Evolutionary conservation across 1,140 invertebrate genomes (phyloP).

Genomic region (Varroa destructor): DNA sequence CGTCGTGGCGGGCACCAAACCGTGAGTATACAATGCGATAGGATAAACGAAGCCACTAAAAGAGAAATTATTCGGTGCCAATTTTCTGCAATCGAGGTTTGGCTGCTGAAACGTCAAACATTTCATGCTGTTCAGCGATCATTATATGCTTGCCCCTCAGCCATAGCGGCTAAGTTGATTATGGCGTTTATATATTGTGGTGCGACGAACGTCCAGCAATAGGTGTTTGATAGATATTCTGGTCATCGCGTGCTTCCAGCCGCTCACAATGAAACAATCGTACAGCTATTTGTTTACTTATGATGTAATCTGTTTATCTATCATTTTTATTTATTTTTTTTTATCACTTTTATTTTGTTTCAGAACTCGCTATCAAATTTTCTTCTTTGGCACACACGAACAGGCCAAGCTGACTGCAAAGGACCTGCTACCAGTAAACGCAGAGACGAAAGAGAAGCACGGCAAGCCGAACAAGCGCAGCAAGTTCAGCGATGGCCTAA

Average conservation of each 20-base stretch:
- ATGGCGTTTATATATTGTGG: too few species aligned
- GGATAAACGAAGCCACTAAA: background rate
- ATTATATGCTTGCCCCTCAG: too few species aligned
- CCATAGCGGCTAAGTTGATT: too few species aligned
- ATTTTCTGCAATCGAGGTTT: too few species aligned
- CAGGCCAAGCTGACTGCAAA: constrained; percentile 46
- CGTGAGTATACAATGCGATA: background rate
- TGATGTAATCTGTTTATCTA: constrained; percentile 36
- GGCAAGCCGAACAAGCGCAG: constrained; percentile 50
- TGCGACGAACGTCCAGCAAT: too few species aligned
- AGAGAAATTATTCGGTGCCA: too few species aligned
- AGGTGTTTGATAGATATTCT: too few species aligned
- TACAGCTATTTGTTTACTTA: constrained; percentile 52
- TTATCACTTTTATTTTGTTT: too few species aligned
- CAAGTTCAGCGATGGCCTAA: constrained; percentile 54
- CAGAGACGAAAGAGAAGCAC: constrained; percentile 51
- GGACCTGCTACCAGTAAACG: constrained; percentile 46
- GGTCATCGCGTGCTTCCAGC: too few species aligned
- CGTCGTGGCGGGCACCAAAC: constrained; percentile 26
- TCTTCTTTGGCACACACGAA: constrained; percentile 87
- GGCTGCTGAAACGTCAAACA: too few species aligned
- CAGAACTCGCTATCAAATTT: constrained; percentile 55
- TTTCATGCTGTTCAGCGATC: too few species aligned
- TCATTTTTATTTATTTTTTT: too few species aligned
- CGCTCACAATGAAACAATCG: constrained; percentile 30